Percentiles rank a stretch among this genome's conserved stretches.
These are phyloP conservation scores for Resseliella maxima DNA, from an alignment of 2,888 invertebrate genomes.

Conservation along the genomic window DNA sequence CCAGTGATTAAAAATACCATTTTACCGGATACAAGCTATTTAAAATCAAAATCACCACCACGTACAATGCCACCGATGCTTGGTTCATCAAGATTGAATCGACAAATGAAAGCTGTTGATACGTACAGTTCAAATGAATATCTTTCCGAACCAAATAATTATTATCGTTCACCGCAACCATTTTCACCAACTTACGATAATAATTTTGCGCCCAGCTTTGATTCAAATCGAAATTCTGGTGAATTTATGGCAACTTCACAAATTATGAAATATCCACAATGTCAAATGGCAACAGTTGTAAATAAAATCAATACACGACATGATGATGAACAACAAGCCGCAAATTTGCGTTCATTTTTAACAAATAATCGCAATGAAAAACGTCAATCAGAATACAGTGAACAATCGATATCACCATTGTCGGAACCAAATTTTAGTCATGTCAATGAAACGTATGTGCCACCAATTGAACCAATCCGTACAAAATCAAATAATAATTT, in stretches of 20 bases:
- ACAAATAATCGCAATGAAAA: neutral
- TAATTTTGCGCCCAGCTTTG: slow-evolving; percentile 59
- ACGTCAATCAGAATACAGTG: neutral
- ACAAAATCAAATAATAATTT: neutral
- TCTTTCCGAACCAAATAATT: slow-evolving; percentile 12
- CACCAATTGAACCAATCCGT: neutral
- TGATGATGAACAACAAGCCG: slow-evolving; percentile 66
- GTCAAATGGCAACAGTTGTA: slow-evolving; percentile 75
- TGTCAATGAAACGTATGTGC: slow-evolving; percentile 8
- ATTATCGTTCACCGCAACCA: slow-evolving; percentile 18
- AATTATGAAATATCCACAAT: slow-evolving; percentile 81
- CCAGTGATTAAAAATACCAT: slow-evolving; percentile 63
- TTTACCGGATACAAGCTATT: slow-evolving; percentile 57
- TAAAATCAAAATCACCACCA: neutral
- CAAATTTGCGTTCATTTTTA: slow-evolving; percentile 12
- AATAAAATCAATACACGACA: slow-evolving; percentile 63
- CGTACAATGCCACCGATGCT: neutral
- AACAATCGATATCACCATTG: slow-evolving; percentile 31
- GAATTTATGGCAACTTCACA: slow-evolving; percentile 75
- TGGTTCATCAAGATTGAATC: neutral
- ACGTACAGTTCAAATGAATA: slow-evolving; percentile 59
- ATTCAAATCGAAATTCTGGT: slow-evolving; percentile 63
- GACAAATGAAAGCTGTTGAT: slow-evolving; percentile 59
- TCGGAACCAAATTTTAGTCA: slow-evolving; percentile 23
- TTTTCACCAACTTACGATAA: slow-evolving; percentile 56